Conservation (phyloP, 2,888 invertebrate genomes). For the Dilophus febrilis region DNA sequence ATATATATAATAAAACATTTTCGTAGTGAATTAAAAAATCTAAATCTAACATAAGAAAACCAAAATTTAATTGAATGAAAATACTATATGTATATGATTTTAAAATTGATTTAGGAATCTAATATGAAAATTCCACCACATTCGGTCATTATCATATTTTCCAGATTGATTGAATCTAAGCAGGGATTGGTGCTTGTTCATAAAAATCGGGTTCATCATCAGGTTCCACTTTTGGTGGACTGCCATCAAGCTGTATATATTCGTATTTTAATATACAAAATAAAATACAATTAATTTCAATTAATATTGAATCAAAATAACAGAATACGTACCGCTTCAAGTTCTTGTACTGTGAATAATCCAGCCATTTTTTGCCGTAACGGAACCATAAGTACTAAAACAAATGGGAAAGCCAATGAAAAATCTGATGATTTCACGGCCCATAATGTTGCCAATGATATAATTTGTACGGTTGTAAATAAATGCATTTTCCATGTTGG, state of each 20-base stretch:
- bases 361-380: slow-evolving; percentile 54
- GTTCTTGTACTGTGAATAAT: slow-evolving; percentile 63
- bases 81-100: no score
- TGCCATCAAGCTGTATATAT: slow-evolving; percentile 75
- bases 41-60: no score
- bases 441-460: slow-evolving; percentile 65
- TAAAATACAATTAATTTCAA: not conserved
- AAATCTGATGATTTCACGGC: slow-evolving; percentile 76
- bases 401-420: slow-evolving; percentile 86
- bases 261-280: slow-evolving; percentile 7
- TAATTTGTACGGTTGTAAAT: slow-evolving; percentile 70
- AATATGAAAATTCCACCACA: no score
- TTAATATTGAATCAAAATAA: slow-evolving; percentile 1
- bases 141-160: no score
- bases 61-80: no score
- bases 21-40: no score
- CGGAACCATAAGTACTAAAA: slow-evolving; percentile 82
- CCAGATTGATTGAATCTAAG: no score
- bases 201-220: slow-evolving; percentile 91
- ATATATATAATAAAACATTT: no score
- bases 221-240: slow-evolving; percentile 58
- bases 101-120: no score
- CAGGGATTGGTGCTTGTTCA: slow-evolving; percentile 73
- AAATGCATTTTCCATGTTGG: slow-evolving; percentile 83
- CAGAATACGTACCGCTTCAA: slow-evolving; percentile 51